Evolutionary conservation across 2,888 invertebrate genomes (phyloP), one percentile per base, ranked within the genome.

Genomic region (Lycophotia porphyrea): DNA sequence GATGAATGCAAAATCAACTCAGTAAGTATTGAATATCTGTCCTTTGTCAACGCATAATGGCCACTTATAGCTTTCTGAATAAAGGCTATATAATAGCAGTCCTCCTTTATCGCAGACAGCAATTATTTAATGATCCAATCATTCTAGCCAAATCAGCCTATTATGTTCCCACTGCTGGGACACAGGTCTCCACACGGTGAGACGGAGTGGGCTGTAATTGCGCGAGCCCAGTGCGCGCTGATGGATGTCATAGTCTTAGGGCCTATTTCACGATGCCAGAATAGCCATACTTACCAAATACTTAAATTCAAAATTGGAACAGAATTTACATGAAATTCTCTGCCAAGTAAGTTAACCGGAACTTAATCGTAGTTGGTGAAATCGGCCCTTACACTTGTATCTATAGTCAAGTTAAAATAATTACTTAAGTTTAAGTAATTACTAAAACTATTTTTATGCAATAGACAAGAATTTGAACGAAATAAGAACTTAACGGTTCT

Each of bases 31-130:
- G 82, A 85, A 85, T 79, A 76, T 75, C 84, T 80, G 68, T 65
- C 80, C 77, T 80, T 87, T 77, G 78, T 84, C 39, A 36, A 61
- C 47, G 42, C 42, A 89, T 89, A 90, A 89, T 85, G 66, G 80
- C 85, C 84, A 86, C 88, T 88, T 85, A 88, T 61, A 36, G 42
- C 24, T 34, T 71, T 13, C 44, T 66, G 61, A 81, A 82, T 73
- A 78, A 69, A 85, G 78, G 72, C 75, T 81, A 71, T 78, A 85
- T 77, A 83, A 83, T 76, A 76, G 61, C 70, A 78, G 74, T 66
- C 81, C 85, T 71, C 78, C 65, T 39, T 71, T 61, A 73, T 74
- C 47, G 71, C 58, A 70, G 64, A 44, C 61, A 34, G 49, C 60
- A 61, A 66, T 75, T 69, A 71, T 66, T 58, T 63, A 63, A 39